phyloP scores from a whole-genome alignment of 2,113 vertebrate species.

The Dromas ardeola region DNA sequence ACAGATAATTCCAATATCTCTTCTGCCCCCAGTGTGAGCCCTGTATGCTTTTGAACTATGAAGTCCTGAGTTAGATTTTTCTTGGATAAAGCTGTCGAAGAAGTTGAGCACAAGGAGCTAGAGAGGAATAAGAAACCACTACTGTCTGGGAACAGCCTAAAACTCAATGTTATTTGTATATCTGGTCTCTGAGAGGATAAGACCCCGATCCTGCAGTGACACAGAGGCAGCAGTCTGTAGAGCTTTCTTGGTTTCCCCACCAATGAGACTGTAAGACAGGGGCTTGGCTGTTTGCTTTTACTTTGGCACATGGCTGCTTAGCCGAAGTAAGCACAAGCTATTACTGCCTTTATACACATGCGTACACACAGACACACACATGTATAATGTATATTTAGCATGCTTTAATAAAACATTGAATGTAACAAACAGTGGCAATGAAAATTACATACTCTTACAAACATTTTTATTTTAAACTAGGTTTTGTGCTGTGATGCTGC shows the following conservation, averaged over 20 bases:
- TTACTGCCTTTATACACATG: not conserved
- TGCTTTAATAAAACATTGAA: not conserved
- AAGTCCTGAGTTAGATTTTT: not conserved
- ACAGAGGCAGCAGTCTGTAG: not conserved
- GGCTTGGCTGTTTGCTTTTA: not conserved
- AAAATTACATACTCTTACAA: slow-evolving; percentile 27
- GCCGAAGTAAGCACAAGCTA: not conserved
- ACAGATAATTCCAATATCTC: rapidly evolving
- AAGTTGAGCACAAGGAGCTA: not conserved
- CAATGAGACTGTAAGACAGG: not conserved
- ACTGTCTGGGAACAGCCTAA: not conserved
- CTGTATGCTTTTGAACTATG: not conserved
- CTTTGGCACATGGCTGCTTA: not conserved
- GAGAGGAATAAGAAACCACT: not conserved
- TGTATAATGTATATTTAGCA: not conserved
- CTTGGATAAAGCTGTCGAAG: rapidly evolving
- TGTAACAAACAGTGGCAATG: slow-evolving; percentile 40
- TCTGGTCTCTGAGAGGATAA: not conserved
- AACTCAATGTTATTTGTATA: not conserved
- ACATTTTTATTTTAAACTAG: slow-evolving; percentile 24
- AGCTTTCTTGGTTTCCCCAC: not conserved
- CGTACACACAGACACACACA: not conserved
- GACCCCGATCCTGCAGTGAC: rapidly evolving
- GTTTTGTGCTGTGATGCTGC: not conserved
- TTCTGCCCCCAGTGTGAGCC: rapidly evolving